A percentile compares a stretch with the other conserved stretches of the same genome.
These are phyloP conservation scores for Limnephilus auricula DNA, from an alignment of 2,888 invertebrate species.

Conservation along the genomic window DNA sequence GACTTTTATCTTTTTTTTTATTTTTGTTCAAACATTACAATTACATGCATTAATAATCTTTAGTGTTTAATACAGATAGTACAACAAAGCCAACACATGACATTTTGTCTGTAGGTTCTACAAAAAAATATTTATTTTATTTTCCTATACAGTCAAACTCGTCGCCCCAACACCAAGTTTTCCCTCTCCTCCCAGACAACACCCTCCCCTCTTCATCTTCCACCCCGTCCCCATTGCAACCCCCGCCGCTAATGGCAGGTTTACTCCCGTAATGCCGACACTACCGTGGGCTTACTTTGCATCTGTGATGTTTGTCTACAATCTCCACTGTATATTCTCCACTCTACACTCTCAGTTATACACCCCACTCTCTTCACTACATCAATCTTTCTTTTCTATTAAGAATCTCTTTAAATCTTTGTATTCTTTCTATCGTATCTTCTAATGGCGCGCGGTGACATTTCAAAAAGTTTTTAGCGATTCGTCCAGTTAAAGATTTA, in stretches of 20 bases:
- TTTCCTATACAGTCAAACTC: background rate
- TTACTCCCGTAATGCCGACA: slow-evolving; percentile 62
- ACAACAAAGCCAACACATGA: too few relatives aligned
- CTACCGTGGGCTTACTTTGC: slow-evolving; percentile 64
- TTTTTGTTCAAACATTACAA: too few relatives aligned
- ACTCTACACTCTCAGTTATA: background rate
- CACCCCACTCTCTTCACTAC: background rate
- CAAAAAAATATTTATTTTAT: background rate
- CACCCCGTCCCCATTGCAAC: background rate
- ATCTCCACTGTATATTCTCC: slow-evolving; percentile 35
- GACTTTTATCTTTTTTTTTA: too few relatives aligned
- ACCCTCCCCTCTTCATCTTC: background rate
- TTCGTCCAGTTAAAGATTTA: too few relatives aligned
- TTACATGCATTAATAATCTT: too few relatives aligned
- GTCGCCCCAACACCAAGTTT: background rate
- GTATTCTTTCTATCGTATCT: background rate
- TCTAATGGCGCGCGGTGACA: background rate
- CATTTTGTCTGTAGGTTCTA: too few relatives aligned
- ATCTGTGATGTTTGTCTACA: slow-evolving; percentile 63
- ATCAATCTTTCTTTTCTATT: background rate
- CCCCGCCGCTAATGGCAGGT: slow-evolving; percentile 64
- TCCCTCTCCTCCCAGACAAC: background rate
- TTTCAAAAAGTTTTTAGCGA: background rate
- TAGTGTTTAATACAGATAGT: too few relatives aligned
- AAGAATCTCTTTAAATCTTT: background rate